Base-by-base conservation (phyloP, 2,797 vertebrate genomes). In the Phrynocephalus vlangalii region DNA sequence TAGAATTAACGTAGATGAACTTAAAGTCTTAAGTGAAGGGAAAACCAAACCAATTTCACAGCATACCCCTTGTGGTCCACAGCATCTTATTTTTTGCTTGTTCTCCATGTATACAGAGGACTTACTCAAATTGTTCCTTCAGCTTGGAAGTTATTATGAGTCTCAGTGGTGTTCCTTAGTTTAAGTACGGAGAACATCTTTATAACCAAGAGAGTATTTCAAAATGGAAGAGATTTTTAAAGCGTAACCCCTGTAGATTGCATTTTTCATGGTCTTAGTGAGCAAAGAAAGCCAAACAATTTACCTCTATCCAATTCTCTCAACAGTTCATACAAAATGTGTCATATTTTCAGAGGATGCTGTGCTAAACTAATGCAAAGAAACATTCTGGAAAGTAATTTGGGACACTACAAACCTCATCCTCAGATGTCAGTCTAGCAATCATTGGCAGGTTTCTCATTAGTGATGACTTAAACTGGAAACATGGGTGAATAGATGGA, bases 331-430 rank as follows among this genome's bases (percentile, higher is more conserved):
- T 52, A 72, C 24, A 77, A 91, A 94, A 92, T 85, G 38, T 89
- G 68, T 85, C 83, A 79, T 84, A 52, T 86, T 94, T 88, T 95
- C 91, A 86, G 70, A 94, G 93, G 85, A 92, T 60, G 44, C 38
- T 88, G 33, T 76, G 30, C 38, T 85, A 88, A 88, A 85, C 79
- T 50, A 63, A 85, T 76, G 77, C 70, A 52, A 48, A 75, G 70
- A 60, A 76, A 75, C 68, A 75, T 73, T 88, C 56, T 88, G 79
- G 50, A 70, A 48, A 88, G 72, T 77, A 85, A 60, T 85, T 85
- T 81, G 56, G 79, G 60, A 88, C 44, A 33, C 63, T 1, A 52
- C 72, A 88, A 60, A 44, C 48, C 79, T 88, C 56, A 22, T 81
- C 79, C 26, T 70, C 63, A 85, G 28, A 44, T 13, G 44, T 48